Evolutionary conservation across 2,888 invertebrate genomes (phyloP).

Genomic region (Tenthredo mesomela): DNA sequence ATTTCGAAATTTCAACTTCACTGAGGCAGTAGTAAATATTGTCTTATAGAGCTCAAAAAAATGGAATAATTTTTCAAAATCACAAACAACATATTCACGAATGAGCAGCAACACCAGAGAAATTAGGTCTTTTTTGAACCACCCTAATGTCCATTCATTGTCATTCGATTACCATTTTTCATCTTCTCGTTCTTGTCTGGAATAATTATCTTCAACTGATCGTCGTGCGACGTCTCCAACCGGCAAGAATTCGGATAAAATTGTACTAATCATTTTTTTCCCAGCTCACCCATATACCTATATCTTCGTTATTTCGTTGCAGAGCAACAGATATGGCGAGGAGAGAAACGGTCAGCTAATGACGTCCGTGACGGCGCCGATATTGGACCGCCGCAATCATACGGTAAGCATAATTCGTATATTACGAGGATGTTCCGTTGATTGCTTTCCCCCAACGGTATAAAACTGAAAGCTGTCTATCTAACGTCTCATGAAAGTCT

Average conservation of each 20-base stretch:
- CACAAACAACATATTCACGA: no score
- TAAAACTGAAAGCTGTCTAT: no score
- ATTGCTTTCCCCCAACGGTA: background rate
- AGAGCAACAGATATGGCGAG: constrained; percentile 85
- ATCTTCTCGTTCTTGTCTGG: background rate
- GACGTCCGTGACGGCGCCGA: constrained; percentile 96
- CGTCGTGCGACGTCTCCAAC: background rate
- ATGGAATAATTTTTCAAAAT: no score
- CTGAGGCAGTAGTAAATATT: no score
- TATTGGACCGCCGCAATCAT: constrained; percentile 95
- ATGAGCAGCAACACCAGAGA: no score
- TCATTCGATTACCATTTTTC: background rate
- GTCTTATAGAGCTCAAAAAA: no score
- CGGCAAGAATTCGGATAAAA: background rate
- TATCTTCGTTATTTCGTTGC: constrained; percentile 55
- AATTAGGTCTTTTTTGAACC: no score
- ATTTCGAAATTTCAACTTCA: no score
- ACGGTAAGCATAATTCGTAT: constrained; percentile 80
- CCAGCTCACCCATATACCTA: background rate
- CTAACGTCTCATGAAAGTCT: no score
- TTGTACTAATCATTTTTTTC: background rate
- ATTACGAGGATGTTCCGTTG: background rate
- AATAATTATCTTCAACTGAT: background rate
- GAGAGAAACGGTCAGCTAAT: constrained; percentile 90
- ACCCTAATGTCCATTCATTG: background rate